A percentile compares a stretch with the other conserved stretches of the same genome.
Evolutionary conservation across 2,113 vertebrate genomes (phyloP).

Genomic region (Rafetus swinhoei): DNA sequence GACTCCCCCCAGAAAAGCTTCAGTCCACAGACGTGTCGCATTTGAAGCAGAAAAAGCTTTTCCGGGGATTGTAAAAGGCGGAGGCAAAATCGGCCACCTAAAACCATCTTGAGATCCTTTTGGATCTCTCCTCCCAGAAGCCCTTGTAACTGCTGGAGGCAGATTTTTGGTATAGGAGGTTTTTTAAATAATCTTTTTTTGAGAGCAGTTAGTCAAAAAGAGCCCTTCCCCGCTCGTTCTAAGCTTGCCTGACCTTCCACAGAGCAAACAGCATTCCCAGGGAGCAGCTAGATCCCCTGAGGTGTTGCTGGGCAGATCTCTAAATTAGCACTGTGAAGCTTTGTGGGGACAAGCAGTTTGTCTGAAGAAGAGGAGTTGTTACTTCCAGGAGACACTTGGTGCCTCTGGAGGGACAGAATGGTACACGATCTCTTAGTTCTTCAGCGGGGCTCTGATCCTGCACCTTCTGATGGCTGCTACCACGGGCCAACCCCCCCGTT

Average conservation of each 20-base stretch:
- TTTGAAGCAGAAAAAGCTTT: background rate
- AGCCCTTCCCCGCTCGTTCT: no score
- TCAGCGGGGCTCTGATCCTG: background rate
- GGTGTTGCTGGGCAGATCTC: rapidly evolving
- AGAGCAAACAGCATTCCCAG: rapidly evolving
- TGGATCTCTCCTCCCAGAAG: background rate
- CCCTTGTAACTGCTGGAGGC: background rate
- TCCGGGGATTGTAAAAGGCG: rapidly evolving
- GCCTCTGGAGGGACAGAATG: background rate
- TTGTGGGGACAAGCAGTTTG: rapidly evolving
- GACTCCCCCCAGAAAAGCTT: background rate
- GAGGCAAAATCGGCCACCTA: rapidly evolving
- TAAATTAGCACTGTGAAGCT: rapidly evolving
- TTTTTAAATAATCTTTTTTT: background rate
- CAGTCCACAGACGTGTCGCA: background rate
- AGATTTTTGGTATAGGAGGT: background rate
- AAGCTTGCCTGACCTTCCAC: rapidly evolving
- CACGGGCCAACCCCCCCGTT: background rate
- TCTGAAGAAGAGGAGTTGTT: rapidly evolving
- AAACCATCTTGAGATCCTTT: background rate
- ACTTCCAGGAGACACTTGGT: rapidly evolving
- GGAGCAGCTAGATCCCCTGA: rapidly evolving
- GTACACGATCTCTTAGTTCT: rapidly evolving
- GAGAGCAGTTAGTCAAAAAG: background rate
- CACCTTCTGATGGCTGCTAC: background rate